Base-by-base conservation (phyloP, 2,888 invertebrate genomes). In the Brachypalpus laphriformis region DNA sequence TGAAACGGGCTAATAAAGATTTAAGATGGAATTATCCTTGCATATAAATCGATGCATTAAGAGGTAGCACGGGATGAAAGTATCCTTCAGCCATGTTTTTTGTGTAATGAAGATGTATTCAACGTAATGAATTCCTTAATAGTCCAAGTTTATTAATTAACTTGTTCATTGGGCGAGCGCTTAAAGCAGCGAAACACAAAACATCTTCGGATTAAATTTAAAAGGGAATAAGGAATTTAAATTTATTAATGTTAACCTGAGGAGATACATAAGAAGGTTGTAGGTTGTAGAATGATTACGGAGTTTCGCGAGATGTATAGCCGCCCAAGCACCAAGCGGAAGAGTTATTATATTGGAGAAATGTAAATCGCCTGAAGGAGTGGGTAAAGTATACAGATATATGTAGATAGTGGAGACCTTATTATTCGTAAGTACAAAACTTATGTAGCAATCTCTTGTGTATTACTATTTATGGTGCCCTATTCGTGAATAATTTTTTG, bases 31-130 rank as follows among this genome's bases (percentile, higher is more conserved):
- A 83, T 83, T 83, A 83, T 83, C 83, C 83, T 83, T 83, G 83
- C 83, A 83, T 83, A 83, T 78, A 83, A 83, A 83, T 83, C 83
- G 83, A 83, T 78, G 78, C 83, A 83, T 83, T 83, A 83, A 78
- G 49, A 72, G 68, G 72, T 56, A 74, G 59, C 72, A 45, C 28
- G 11, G 45, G 77, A 78, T 63, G 72, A 83, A 63, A 54, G 77
- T 77, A 82, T 77, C 70, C 59, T 71, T 71, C 57, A 71, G 77
- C 28, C 59, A 57, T 83, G 78, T 83, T 83, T 82, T 74, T 47
- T 61, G 56, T 78, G 74, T 83, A 83, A 83, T 83, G 78, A 83
- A 83, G 83, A 83, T 83, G 83, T 78, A 83, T 83, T 83, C 66
- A 78, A 68, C 68, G 72, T 78, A 83, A 83, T 83, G 78, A 83